Conservation (phyloP, 2,888 invertebrate species). For the Nomada hirtipes region DNA sequence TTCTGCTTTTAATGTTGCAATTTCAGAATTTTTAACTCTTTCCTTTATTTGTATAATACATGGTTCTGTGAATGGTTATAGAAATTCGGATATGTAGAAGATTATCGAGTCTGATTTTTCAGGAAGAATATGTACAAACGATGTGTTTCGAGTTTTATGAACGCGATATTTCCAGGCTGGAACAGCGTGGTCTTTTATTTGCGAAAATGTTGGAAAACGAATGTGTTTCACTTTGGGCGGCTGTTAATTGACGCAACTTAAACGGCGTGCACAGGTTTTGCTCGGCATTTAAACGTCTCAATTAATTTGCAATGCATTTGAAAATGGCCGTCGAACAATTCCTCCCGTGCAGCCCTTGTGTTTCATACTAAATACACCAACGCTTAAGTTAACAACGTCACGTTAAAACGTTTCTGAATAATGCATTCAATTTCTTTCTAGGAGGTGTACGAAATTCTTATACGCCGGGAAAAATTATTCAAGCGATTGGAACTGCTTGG, state of each 20-base stretch:
- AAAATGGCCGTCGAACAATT: background rate
- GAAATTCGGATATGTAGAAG: no score
- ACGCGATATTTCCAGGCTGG: constrained; percentile 7
- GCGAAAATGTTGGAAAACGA: background rate
- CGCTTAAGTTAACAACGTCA: no score
- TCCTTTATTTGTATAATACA: no score
- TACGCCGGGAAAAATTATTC: no score
- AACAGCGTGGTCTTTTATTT: background rate
- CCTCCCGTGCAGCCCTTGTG: background rate
- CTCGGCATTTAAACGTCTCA: background rate
- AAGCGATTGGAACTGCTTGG: no score
- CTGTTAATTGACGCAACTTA: constrained; percentile 16
- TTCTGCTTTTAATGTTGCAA: no score
- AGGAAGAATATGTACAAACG: background rate
- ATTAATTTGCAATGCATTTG: background rate
- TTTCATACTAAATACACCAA: background rate
- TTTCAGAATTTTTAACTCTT: background rate
- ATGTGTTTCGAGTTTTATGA: background rate
- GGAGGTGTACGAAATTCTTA: no score
- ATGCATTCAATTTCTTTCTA: no score
- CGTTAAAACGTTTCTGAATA: no score
- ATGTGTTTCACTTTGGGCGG: background rate
- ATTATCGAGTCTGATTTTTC: no score
- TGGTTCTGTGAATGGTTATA: no score
- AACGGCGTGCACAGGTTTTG: background rate